Base-by-base conservation (phyloP, 2,888 invertebrate species). In the Flexamia atlantica region DNA sequence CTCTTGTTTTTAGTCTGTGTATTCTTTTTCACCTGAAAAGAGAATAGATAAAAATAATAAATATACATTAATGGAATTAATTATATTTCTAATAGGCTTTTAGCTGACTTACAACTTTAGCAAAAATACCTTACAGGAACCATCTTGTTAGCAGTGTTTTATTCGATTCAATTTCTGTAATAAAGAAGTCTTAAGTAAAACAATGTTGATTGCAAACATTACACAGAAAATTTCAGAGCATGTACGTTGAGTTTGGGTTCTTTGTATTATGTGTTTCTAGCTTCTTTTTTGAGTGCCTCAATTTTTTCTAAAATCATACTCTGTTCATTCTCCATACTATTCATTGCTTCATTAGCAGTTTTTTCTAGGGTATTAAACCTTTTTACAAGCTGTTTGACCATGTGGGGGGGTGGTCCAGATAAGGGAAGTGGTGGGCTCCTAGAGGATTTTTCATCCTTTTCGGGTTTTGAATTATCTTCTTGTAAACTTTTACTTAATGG, bases 301-400 rank as follows among this genome's bases (percentile, higher is more conserved):
- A 53, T 23, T 53, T 20, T 53, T 53, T 23, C 20, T 14, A 20
- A 23, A 23, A 53, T 53, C 2, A 53, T 4, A 23, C 3, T 53
- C 23, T 53, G 20, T 9, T 53, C 3, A 9, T 3, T 5, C 0
- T 53, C 53, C 20, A 53, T 53, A 14, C 23, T 20, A 20, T 23
- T 20, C 23, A 53, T 53, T 53, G 20, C 20, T 1, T 53, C 23
- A 23, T 53, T 7, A 10, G 53, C 53, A 53, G 53, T 23, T 53
- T 53, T n/a, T 14, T 53, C 53, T 53, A 53, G 53, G 53, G 20
- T 23, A 10, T 53, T 53, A 53, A 53, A 53, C 23, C 53, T 53
- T 10, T 20, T 23, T 4, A 53, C 53, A 9, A 53, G 53, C 7
- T 53, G 10, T 53, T 23, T 20, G 23, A 53, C 53, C 53, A 53